Percentiles rank a stretch among this genome's conserved stretches.
phyloP scores from a whole-genome alignment of 1,140 invertebrate genomes.

The Drosophila dunni region DNA sequence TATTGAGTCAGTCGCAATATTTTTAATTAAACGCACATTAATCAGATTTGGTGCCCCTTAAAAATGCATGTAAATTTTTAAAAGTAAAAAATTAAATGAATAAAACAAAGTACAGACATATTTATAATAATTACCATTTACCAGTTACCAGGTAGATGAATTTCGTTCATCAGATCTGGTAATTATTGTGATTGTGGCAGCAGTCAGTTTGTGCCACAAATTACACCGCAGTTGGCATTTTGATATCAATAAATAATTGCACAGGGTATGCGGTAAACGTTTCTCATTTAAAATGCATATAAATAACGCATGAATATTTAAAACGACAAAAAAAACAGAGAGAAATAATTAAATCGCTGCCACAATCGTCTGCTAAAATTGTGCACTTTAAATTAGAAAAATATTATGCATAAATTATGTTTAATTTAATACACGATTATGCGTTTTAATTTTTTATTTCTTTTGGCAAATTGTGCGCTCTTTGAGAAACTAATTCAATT shows the following conservation, averaged over 20 bases:
- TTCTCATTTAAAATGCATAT: conserved; percentile 33
- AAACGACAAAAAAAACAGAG: conserved; percentile 22
- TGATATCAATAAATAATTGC: conserved; percentile 6
- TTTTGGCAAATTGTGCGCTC: conserved; percentile 6
- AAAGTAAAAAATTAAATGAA: no score
- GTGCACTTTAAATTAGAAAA: conserved; percentile 37
- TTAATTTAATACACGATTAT: conserved; percentile 33
- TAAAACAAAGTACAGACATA: no score
- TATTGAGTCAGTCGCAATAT: conserved; percentile 5
- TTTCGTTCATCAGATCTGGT: no score
- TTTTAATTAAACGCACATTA: conserved; percentile 14
- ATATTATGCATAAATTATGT: conserved; percentile 65
- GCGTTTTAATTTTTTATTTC: not conserved
- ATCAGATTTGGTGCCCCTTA: conserved; percentile 5
- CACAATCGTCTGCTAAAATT: conserved; percentile 18
- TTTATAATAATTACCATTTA: no score
- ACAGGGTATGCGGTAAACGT: conserved; percentile 39
- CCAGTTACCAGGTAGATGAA: no score
- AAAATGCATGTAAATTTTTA: conserved; percentile 1
- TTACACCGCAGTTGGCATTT: conserved; percentile 3
- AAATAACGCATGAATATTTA: conserved; percentile 65
- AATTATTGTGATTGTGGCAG: not conserved
- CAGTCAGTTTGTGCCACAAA: conserved; percentile 1
- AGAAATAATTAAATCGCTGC: conserved; percentile 45
- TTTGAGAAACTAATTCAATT: conserved; percentile 48